Evolutionary conservation across 2,797 vertebrate species (phyloP), one percentile per base, ranked within the genome.

Genomic region (Pterois miles): DNA sequence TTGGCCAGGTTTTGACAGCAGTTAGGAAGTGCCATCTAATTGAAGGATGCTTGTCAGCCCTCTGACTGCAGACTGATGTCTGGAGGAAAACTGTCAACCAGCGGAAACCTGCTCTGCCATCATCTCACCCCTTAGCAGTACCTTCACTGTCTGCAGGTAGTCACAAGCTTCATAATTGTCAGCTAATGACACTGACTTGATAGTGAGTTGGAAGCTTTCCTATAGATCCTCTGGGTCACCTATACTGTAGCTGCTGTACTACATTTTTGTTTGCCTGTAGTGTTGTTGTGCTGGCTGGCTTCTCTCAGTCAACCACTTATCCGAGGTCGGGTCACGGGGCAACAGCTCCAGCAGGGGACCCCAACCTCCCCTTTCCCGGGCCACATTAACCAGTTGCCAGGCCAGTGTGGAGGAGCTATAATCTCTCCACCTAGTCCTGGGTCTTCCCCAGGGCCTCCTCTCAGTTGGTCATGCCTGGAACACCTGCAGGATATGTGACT

Each of bases 11-110:
- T 88, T 86, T 89, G 88, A 90, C 81, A 88, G 89, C 63, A 46
- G 60, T 60, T 56, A 78, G 62, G 77, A 74, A 87, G 86, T 69
- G 46, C 69, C 16, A 59, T 90, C 53, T 81, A 84, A 85, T 83
- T 89, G 83, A 84, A 75, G 69, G 74, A 84, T 77, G 77, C 70
- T 83, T 89, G 80, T 88, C 90, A 90, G 56, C 48, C 48, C 59
- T 80, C 67, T 25, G 73, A 82, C 78, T 34, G 50, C 87, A 91
- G 71, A 70, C 72, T 65, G 40, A 60, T 82, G 78, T 85, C 83
- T 76, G 73, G 58, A 78, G 78, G 74, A 76, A 87, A 88, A 89
- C 72, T 84, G 67, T 52, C 13, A 60, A 57, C 46, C 57, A 68
- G 65, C 63, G 63, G n/a, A n/a, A 38, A 63, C 58, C 67, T 62